Conservation (phyloP, 2,797 vertebrate genomes). For the Loris lydekkerianus region DNA sequence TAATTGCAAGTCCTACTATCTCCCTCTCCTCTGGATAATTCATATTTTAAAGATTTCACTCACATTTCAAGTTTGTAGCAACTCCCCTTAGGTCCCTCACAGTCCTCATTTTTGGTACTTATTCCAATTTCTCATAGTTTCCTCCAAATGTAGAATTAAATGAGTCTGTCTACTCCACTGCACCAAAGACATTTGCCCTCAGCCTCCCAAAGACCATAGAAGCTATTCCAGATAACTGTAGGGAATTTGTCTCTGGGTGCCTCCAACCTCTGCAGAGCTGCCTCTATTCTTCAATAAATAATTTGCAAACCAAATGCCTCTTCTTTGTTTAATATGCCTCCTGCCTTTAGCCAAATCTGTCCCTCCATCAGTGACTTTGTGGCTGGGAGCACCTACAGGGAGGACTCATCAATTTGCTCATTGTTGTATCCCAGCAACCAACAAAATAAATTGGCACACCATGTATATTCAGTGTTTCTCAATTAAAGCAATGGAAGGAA, state of each 20-base stretch:
- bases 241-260: neutral
- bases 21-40: neutral
- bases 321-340: neutral
- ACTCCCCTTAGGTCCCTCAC: neutral
- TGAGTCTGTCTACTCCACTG: neutral
- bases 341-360: neutral
- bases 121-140: neutral
- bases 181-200: neutral
- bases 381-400: neutral
- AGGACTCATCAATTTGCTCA: neutral
- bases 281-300: neutral
- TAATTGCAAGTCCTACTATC: neutral
- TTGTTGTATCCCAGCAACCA: neutral
- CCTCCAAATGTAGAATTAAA: neutral
- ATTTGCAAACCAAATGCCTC: neutral
- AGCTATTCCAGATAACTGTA: neutral
- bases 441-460: neutral
- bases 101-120: neutral
- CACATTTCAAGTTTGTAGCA: neutral
- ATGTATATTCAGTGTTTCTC: neutral
- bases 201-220: neutral
- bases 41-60: neutral
- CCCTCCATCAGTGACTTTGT: neutral
- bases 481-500: neutral
- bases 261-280: neutral